Base-by-base conservation (phyloP, 2,888 invertebrate genomes). In the Acanthosepion esculentum region DNA sequence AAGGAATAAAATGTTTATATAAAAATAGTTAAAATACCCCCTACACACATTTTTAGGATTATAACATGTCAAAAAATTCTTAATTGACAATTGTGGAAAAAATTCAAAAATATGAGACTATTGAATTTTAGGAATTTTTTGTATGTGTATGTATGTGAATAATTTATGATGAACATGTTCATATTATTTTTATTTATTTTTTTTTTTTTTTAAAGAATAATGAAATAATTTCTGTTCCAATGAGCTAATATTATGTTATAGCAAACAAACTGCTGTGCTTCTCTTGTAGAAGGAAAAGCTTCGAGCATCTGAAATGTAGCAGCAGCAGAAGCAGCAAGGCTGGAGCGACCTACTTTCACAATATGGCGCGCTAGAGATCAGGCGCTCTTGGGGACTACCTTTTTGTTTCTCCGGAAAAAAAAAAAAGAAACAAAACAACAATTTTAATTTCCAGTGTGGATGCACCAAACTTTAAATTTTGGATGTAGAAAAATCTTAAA, bases 291-390 rank as follows among this genome's bases (percentile, higher is more conserved):
- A 78, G n/a, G 78, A 78, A 33, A 78, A 78, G 78, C 78, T 78
- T n/a, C 12, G 78, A 78, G 78, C 78, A 33, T 78, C 78, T 78
- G n/a, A 78, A 78, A 78, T 78, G 78, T 78, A 78, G 78, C 78
- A 78, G 78, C 78, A 78, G 64, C 64, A 29, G 78, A n/a, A 78
- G 78, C 78, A 78, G 78, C 78, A 78, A 33, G 78, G n/a, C 78
- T 78, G 78, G 78, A 78, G 78, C 78, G 78, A 78, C 78, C 78
- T 78, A 78, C 78, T 78, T 78, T 78, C n/a, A 78, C n/a, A 78
- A 78, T 78, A 78, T 78, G 78, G 78, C 78, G 78, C 78, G 78
- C 78, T 78, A 78, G 78, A 78, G 78, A 78, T n/a, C 78, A 78
- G 78, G n/a, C 78, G 78, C 78, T 78, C 78, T 78, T 78, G 78